A percentile compares a stretch with the other conserved stretches of the same genome.
Evolutionary conservation across 2,888 invertebrate species (phyloP).

Genomic region (Drosophila paramelanica): DNA sequence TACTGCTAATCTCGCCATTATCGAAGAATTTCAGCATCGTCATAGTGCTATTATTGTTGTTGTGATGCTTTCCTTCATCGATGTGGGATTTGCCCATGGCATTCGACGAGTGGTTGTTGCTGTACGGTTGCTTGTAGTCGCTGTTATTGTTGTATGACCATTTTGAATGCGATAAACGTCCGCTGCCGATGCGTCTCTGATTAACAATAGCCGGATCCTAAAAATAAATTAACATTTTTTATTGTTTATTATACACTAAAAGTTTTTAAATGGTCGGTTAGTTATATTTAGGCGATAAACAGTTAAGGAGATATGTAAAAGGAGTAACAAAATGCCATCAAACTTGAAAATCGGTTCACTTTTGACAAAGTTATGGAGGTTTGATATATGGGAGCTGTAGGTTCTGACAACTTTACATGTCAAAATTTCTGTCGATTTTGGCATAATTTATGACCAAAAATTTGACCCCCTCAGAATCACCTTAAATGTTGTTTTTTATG

Average conservation of each 20-base stretch:
- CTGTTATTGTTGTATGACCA: conserved; percentile 64
- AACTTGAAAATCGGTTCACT: too few species aligned
- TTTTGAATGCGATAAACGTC: conserved; percentile 81
- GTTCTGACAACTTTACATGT: too few species aligned
- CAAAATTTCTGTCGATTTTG: too few species aligned
- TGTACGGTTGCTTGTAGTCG: conserved; percentile 46
- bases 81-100: conserved; percentile 35
- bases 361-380: too few species aligned
- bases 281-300: too few species aligned
- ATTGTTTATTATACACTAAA: neutral
- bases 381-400: too few species aligned
- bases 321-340: too few species aligned
- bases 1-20: conserved; percentile 61
- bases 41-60: conserved; percentile 32
- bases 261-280: too few species aligned
- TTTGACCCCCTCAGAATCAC: too few species aligned
- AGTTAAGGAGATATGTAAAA: neutral
- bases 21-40: conserved; percentile 67
- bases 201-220: conserved; percentile 81
- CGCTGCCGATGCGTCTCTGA: conserved; percentile 83
- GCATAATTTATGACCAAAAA: too few species aligned
- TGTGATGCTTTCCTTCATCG: conserved; percentile 43
- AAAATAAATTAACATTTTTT: neutral
- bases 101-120: conserved; percentile 37
- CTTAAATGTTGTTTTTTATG: too few species aligned